Conservation (phyloP, 1,140 invertebrate species). For the Drosophila lacteicornis region DNA sequence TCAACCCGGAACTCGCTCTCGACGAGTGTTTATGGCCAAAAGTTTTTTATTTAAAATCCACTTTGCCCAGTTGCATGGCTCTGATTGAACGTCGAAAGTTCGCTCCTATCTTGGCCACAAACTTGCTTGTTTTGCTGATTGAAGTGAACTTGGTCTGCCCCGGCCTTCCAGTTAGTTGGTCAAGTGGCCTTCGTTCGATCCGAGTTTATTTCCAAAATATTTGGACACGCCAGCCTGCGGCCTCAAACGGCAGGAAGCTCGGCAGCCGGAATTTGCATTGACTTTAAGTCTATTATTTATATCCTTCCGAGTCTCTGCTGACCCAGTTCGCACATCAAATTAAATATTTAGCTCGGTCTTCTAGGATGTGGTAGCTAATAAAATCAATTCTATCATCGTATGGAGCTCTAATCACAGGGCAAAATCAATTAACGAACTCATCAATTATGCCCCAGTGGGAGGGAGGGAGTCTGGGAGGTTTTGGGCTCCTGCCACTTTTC, state of each 20-base stretch:
- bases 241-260: background rate
- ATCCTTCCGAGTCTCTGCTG: background rate
- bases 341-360: slow-evolving; percentile 59
- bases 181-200: slow-evolving; percentile 29
- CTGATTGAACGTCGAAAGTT: slow-evolving; percentile 60
- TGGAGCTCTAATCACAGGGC: slow-evolving; percentile 44
- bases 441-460: slow-evolving; percentile 59
- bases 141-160: slow-evolving; percentile 34
- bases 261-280: slow-evolving; percentile 22
- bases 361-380: slow-evolving; percentile 60
- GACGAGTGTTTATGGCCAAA: slow-evolving; percentile 68
- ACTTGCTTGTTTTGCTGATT: slow-evolving; percentile 51
- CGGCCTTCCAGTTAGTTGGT: slow-evolving; percentile 43
- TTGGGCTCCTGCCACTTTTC: slow-evolving; percentile 44
- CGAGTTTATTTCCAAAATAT: slow-evolving; percentile 31
- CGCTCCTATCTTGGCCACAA: slow-evolving; percentile 39
- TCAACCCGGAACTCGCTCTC: slow-evolving; percentile 48
- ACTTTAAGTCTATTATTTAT: slow-evolving; percentile 25
- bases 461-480: background rate
- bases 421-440: slow-evolving; percentile 79
- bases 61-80: slow-evolving; percentile 52
- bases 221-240: slow-evolving; percentile 14
- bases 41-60: slow-evolving; percentile 77
- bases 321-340: slow-evolving; percentile 46
- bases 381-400: slow-evolving; percentile 60